A percentile compares a stretch with the other conserved stretches of the same genome.
phyloP scores from a whole-genome alignment of 92 coral and sea anemone species.

The Porites lobata region DNA sequence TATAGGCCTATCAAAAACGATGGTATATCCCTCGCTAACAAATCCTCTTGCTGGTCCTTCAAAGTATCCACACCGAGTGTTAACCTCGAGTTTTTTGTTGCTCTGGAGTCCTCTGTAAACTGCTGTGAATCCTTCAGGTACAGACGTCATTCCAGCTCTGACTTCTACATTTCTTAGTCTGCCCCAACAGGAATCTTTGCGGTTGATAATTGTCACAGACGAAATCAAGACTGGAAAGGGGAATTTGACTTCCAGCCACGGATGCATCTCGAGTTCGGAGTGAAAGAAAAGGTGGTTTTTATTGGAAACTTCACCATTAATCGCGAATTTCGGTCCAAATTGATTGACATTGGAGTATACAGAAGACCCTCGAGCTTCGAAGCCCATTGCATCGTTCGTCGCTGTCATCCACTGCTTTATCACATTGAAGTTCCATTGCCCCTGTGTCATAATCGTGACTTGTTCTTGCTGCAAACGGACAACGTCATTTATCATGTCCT shows the following conservation, averaged over 20 bases:
- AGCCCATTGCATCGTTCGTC: not conserved
- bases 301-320: not conserved
- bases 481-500: not conserved
- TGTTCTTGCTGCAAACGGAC: not conserved
- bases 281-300: not conserved
- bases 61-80: constrained; percentile 13
- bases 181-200: not conserved
- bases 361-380: constrained; percentile 18
- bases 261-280: not conserved
- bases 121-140: constrained; percentile 28
- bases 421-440: not conserved
- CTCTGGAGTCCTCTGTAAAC: not conserved
- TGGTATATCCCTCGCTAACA: not conserved
- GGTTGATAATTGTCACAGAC: constrained; percentile 10
- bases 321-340: not conserved
- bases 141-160: constrained; percentile 54
- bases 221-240: constrained; percentile 12
- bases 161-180: constrained; percentile 43
- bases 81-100: constrained; percentile 7
- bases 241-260: constrained; percentile 30
- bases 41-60: not conserved
- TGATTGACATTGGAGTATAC: not conserved
- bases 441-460: not conserved
- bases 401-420: not conserved
- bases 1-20: constrained; percentile 5